phyloP scores from a whole-genome alignment of 2,113 vertebrate genomes.

The Eurystomus gularis region DNA sequence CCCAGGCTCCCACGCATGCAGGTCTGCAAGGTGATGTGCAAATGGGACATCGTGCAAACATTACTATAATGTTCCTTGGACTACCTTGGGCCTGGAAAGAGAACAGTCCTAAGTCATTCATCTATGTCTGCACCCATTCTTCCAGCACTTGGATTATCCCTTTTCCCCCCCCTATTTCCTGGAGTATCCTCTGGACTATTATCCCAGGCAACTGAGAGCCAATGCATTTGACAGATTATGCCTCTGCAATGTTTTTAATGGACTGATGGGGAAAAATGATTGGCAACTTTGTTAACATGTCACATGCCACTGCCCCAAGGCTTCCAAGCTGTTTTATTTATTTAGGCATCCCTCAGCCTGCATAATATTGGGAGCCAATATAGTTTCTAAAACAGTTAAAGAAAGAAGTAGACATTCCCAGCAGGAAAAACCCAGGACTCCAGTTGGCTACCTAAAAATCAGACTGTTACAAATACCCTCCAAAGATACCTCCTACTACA shows the following conservation, averaged over 20 bases:
- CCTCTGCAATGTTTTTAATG: neutral
- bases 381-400: neutral
- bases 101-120: neutral
- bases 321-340: neutral
- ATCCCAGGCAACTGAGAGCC: neutral
- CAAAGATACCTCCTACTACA: neutral
- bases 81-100: neutral
- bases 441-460: neutral
- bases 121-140: neutral
- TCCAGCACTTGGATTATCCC: neutral
- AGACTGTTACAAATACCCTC: rapidly evolving
- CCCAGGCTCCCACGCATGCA: rapidly evolving
- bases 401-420: neutral
- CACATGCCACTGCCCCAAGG: neutral
- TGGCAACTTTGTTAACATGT: neutral
- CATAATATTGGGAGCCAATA: neutral
- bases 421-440: neutral
- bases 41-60: neutral
- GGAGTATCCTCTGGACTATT: neutral
- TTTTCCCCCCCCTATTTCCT: rapidly evolving
- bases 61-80: neutral
- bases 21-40: neutral
- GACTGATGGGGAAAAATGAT: neutral
- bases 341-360: neutral
- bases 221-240: neutral